Evolutionary conservation across 2,888 invertebrate genomes (phyloP).

Genomic region (Tenodera sinensis): DNA sequence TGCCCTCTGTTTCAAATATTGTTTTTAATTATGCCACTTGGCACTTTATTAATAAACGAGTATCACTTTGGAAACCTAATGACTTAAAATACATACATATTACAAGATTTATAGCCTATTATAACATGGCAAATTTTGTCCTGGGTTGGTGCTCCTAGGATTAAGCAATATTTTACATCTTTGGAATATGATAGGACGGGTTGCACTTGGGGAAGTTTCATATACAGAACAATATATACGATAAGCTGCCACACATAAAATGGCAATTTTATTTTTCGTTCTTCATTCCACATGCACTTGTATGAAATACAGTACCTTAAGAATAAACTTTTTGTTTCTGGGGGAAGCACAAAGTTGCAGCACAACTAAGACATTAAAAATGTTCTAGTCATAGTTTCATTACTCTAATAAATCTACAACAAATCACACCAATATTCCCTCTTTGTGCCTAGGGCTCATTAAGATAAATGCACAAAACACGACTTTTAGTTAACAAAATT

Average conservation of each 20-base stretch:
- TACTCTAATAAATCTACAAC: background rate
- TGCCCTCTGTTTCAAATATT: too few relatives aligned
- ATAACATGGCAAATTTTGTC: too few relatives aligned
- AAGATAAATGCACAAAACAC: slow-evolving; percentile 2
- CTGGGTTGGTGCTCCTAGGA: too few relatives aligned
- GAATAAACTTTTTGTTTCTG: background rate
- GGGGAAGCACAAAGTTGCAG: slow-evolving; percentile 3
- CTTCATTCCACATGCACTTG: slow-evolving; percentile 15
- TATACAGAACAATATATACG: background rate
- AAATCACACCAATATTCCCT: background rate
- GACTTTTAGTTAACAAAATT: background rate
- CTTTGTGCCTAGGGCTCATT: background rate
- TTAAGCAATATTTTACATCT: too few relatives aligned
- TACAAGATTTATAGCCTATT: too few relatives aligned
- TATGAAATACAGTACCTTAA: slow-evolving; percentile 10
- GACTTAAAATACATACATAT: too few relatives aligned
- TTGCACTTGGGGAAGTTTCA: too few relatives aligned
- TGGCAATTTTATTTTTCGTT: slow-evolving; percentile 9
- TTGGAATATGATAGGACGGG: too few relatives aligned
- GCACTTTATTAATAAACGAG: too few relatives aligned
- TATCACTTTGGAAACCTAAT: too few relatives aligned
- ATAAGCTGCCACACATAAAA: slow-evolving; percentile 6
- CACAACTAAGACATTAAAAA: background rate
- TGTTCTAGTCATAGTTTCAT: background rate
- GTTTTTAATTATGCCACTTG: too few relatives aligned